Evolutionary conservation across 2,797 vertebrate genomes (phyloP).

Genomic region (Clamator glandarius): DNA sequence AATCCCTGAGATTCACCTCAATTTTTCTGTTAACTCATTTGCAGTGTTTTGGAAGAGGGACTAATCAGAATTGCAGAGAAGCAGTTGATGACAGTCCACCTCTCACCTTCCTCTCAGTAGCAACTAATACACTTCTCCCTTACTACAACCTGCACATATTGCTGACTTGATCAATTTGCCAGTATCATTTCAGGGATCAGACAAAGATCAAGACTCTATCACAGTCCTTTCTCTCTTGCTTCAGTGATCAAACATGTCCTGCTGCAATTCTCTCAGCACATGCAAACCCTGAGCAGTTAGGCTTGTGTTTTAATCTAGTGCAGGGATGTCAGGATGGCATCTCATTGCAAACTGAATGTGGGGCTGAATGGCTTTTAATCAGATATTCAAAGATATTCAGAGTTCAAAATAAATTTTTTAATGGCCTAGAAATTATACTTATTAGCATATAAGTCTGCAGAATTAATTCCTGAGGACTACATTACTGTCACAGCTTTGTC

Average conservation of each 20-base stretch:
- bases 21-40: not conserved
- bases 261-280: not conserved
- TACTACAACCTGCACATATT: not conserved
- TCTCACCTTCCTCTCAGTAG: rapidly evolving
- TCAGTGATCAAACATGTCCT: not conserved
- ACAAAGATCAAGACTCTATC: not conserved
- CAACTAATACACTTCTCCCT: not conserved
- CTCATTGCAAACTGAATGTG: not conserved
- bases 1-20: not conserved
- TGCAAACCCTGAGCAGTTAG: not conserved
- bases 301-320: not conserved
- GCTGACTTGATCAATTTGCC: not conserved
- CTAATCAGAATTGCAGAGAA: not conserved
- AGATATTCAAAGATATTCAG: not conserved
- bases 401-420: not conserved
- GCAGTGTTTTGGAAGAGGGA: not conserved
- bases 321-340: not conserved
- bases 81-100: not conserved
- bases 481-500: constrained; percentile 43
- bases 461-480: constrained; percentile 52
- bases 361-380: not conserved
- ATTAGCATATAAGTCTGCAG: constrained; percentile 10
- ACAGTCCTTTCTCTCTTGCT: not conserved
- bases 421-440: constrained; percentile 11
- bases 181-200: not conserved